A percentile compares a stretch with the other conserved stretches of the same genome.
These are phyloP conservation scores for Erpetoichthys calabaricus DNA, from an alignment of 2,797 vertebrate genomes.

Conservation along the genomic window DNA sequence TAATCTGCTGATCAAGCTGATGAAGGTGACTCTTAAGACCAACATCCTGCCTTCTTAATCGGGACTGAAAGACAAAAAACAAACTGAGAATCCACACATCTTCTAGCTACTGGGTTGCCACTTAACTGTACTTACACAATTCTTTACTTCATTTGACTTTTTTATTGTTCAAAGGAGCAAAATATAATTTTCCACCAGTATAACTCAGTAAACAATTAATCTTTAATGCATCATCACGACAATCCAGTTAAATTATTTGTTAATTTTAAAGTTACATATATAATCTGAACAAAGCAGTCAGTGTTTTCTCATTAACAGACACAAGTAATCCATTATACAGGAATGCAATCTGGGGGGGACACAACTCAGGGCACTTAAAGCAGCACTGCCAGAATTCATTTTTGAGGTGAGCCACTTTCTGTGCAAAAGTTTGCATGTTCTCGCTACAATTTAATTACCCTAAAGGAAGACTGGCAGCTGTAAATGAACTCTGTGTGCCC, in stretches of 20 bases:
- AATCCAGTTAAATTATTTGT: background rate
- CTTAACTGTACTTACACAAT: no score
- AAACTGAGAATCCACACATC: background rate
- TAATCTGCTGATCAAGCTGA: conserved; percentile 79
- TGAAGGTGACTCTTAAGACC: conserved; percentile 80
- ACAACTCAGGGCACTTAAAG: conserved; percentile 21
- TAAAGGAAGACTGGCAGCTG: no score
- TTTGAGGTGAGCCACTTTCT: no score
- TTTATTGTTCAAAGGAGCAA: no score
- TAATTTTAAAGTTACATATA: conserved; percentile 24
- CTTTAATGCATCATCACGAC: no score
- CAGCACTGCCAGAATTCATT: conserved; percentile 22
- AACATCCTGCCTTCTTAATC: conserved; percentile 67
- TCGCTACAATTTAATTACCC: no score
- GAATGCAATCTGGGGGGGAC: conserved; percentile 37
- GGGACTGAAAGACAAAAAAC: conserved; percentile 46
- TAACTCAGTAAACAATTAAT: no score
- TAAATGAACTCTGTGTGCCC: no score
- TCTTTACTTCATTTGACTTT: no score
- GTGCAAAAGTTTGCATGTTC: no score
- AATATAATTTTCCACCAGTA: no score
- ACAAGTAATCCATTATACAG: conserved; percentile 34
- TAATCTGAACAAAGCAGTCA: conserved; percentile 37
- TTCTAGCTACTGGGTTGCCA: background rate
- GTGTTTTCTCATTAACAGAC: conserved; percentile 61